Evolutionary conservation across 2,113 vertebrate genomes (phyloP).

Genomic region (Tylochromis polylepis): DNA sequence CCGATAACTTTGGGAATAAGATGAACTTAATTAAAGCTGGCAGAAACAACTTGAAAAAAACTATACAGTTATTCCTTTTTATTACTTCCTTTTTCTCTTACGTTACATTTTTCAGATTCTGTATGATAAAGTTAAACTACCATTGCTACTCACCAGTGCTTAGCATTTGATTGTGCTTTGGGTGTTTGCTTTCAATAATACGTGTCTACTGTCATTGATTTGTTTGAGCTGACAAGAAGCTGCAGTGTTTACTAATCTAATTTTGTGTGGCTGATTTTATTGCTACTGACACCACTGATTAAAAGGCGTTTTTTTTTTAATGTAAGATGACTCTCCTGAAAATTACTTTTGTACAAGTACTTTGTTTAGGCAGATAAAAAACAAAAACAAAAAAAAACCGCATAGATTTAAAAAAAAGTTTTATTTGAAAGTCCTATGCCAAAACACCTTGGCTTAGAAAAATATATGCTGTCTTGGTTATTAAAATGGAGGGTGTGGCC

Average conservation of each 20-base stretch:
- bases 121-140: background rate
- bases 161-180: background rate
- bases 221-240: background rate
- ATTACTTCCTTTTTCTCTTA: background rate
- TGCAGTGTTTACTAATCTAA: conserved; percentile 23
- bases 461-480: background rate
- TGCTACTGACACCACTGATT: conserved; percentile 6
- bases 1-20: background rate
- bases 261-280: background rate
- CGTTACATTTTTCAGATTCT: background rate
- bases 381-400: too few relatives aligned
- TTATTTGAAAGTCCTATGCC: background rate
- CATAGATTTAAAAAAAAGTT: background rate
- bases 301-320: background rate
- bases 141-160: background rate
- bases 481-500: background rate
- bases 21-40: background rate
- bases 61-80: background rate
- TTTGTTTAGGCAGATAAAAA: background rate
- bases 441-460: background rate
- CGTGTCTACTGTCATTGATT: background rate
- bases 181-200: background rate
- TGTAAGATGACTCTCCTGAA: background rate
- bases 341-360: background rate
- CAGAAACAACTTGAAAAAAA: conserved; percentile 16